phyloP scores from a whole-genome alignment of 2,113 vertebrate genomes.

The Formicarius rufipectus region DNA sequence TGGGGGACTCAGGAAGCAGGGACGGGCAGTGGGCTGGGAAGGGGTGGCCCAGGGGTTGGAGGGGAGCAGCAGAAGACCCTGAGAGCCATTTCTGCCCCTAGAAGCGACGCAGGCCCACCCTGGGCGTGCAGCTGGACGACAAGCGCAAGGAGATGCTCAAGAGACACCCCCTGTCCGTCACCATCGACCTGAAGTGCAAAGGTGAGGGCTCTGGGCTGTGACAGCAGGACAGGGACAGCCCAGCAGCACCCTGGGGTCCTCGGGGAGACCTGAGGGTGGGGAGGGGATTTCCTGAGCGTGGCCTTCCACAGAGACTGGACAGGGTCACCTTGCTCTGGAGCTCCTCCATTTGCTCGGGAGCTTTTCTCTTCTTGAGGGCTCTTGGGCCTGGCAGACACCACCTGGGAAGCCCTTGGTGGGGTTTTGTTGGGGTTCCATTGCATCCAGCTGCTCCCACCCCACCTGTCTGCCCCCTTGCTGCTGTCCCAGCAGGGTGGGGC shows the following conservation, averaged over 20 bases:
- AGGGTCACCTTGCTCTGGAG: background rate
- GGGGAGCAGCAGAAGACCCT: background rate
- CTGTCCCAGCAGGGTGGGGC: rapidly evolving
- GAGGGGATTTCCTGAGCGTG: background rate
- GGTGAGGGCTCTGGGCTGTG: slow-evolving; percentile 67
- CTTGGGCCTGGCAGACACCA: too few species aligned
- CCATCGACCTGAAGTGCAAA: slow-evolving; percentile 91
- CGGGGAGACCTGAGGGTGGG: rapidly evolving
- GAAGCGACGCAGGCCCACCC: slow-evolving; percentile 91
- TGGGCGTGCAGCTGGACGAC: slow-evolving; percentile 93
- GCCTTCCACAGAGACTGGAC: background rate
- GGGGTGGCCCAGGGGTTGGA: rapidly evolving
- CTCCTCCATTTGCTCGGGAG: background rate
- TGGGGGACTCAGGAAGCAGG: background rate
- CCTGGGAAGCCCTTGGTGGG: background rate
- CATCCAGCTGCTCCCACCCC: rapidly evolving
- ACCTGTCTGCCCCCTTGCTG: background rate
- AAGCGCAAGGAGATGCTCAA: slow-evolving; percentile 97
- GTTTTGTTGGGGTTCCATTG: background rate
- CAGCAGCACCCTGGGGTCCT: background rate
- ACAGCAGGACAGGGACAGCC: background rate
- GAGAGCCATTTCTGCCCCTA: background rate
- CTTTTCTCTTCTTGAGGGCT: background rate
- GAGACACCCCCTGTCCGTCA: slow-evolving; percentile 88
- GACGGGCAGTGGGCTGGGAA: background rate